These are phyloP conservation scores for Solenopsis fugax DNA, from an alignment of 1,140 invertebrate species.

Conservation along the genomic window DNA sequence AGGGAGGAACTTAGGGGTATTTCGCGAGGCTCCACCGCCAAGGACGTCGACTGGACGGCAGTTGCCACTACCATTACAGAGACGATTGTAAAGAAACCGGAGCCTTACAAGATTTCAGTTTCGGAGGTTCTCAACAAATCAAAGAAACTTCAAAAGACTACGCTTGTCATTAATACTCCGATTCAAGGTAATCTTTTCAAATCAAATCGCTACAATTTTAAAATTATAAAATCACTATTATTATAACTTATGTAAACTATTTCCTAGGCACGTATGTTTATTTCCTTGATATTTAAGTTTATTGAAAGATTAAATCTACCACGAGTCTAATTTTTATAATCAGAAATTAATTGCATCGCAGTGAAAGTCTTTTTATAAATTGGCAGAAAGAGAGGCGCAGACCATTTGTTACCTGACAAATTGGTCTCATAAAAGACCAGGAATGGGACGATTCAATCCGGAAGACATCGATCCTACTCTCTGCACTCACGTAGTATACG, in stretches of 20 bases:
- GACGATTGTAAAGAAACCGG: slow-evolving; percentile 90
- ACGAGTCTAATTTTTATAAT: neutral
- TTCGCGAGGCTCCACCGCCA: slow-evolving; percentile 92
- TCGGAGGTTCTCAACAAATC: slow-evolving; percentile 90
- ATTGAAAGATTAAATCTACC: neutral
- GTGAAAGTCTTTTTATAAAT: slow-evolving; percentile 43
- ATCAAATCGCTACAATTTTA: neutral
- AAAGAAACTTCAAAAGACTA: slow-evolving; percentile 88
- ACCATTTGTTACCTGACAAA: slow-evolving; percentile 98
- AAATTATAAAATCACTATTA: slow-evolving; percentile 6
- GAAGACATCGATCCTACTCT: slow-evolving; percentile 95
- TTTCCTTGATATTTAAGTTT: slow-evolving; percentile 24
- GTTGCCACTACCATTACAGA: slow-evolving; percentile 89
- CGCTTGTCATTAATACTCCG: slow-evolving; percentile 87
- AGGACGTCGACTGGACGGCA: slow-evolving; percentile 94
- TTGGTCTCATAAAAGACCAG: slow-evolving; percentile 96
- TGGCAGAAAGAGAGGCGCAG: slow-evolving; percentile 92
- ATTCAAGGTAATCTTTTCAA: slow-evolving; percentile 79
- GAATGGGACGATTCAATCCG: slow-evolving; percentile 94
- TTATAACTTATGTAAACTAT: slow-evolving; percentile 22
- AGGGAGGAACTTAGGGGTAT: slow-evolving; percentile 95
- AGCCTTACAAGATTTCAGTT: slow-evolving; percentile 93
- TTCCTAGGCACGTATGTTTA: slow-evolving; percentile 19
- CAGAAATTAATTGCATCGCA: neutral
- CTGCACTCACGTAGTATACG: slow-evolving; percentile 97